Evolutionary conservation across 2,888 invertebrate genomes (phyloP), one percentile per base, ranked within the genome.

Genomic region (Cistogaster globosa): DNA sequence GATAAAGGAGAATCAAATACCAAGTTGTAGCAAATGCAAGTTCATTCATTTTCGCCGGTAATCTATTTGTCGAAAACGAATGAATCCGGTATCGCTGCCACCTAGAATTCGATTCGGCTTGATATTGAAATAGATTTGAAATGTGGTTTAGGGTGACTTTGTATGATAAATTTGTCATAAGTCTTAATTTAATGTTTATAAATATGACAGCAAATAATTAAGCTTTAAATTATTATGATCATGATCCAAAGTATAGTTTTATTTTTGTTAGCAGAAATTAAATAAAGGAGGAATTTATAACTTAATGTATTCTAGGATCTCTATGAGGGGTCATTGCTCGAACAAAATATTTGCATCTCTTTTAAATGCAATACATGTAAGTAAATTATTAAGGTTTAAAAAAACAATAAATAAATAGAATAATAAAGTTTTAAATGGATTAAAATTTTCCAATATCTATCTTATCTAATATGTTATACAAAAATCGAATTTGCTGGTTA

Each of bases 401-500:
- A 16, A n/a, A 16, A 6, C 6, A n/a, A 48, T n/a, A 48, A 48
- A 42, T 42, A 74, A 74, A 75, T 45, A 58, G 53, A 76, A 55
- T n/a, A 42, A 45, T 22, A 53, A 58, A 38, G 48, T 38, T 75
- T 77, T 32, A 65, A 42, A 68, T 20, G 18, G 45, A 16, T 18
- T 62, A 11, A 42, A 42, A 4, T 42, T 42, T 42, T 42, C 1
- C 42, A 42, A 58, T 38, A 38, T 32, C 0, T 38, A 38, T 32
- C 0, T 42, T 26, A 20, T 26, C 20, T 4, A 42, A 78, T 16
- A 55, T 71, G 53, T 58, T 48, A 42, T 68, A 67, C 57, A 74
- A 60, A 32, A 18, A 45, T 53, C n/a, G n/a, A 36, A 18, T 4
- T 51, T 20, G 4, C 12, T 69, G 18, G 26, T 83, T 93, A 94